Base-by-base conservation (phyloP, 92 coral and sea anemone species). In the Porites lobata region DNA sequence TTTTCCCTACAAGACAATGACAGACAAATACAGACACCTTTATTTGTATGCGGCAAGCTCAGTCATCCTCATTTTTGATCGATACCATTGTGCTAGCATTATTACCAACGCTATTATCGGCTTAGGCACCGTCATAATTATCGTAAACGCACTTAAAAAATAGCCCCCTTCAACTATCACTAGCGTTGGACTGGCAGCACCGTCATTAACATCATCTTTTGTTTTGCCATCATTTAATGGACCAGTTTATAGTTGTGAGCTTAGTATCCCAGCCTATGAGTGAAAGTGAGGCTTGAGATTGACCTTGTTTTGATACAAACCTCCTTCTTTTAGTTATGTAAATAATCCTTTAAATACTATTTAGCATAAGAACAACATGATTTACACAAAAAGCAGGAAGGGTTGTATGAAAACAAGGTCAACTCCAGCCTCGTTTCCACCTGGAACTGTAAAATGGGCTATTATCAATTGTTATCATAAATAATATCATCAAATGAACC, bases 1-100 rank as follows among this genome's bases (percentile, higher is more conserved):
- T 47, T 87, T 91, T 61, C 83, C 94, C 98, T 94, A 29, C 32
- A 29, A 29, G 32, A 29, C 32, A 29, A 29, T 29, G 2, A 29
- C 32, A 29, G 32, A 29, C 32, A 29, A 1, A 29, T 2, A 29
- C 32, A 29, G 4, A 29, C 8, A 79, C 53, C 15, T 18, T 32
- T 43, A 32, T 67, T 22, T 20, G 26, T 7, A 67, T 18, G 14
- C 13, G 18, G 8, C 18, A 11, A 58, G 20, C 20, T 19, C 8
- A 65, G 9, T 19, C 20, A 18, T 17, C 24, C 9, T 17, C 4
- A 29, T 17, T 24, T 43, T 21, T 24, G 43, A 24, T 20, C 38
- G 22, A 6, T 50, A 79, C 20, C 53, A 79, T 38, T 53, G 26
- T 65, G 13, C 11, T 4, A 9, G 11, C 61, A 1, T 56, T 8